These are phyloP conservation scores for Caenorhabditis inopinata DNA, from an alignment of 1,140 invertebrate species.

Conservation along the genomic window DNA sequence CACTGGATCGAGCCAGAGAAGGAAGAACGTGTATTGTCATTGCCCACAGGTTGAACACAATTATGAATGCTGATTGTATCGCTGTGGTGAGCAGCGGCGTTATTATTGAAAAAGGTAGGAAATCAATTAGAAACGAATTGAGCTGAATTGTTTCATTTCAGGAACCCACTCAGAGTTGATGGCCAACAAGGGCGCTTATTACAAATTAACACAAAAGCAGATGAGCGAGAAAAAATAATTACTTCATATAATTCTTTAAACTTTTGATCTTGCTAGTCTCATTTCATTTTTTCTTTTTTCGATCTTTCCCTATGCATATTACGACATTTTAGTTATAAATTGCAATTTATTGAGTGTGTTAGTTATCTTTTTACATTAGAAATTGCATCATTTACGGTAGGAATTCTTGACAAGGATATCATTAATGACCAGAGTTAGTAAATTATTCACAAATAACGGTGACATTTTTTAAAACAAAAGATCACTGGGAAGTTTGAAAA, in stretches of 20 bases:
- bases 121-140: neutral
- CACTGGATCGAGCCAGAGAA: conserved; percentile 52
- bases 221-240: conserved; percentile 36
- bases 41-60: conserved; percentile 68
- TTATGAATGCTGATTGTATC: conserved; percentile 61
- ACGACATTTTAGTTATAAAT: too few relatives aligned
- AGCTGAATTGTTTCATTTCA: neutral
- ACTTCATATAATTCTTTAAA: neutral
- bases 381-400: too few relatives aligned
- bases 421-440: too few relatives aligned
- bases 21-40: conserved; percentile 69
- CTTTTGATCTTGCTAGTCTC: too few relatives aligned
- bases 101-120: conserved; percentile 62
- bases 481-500: too few relatives aligned
- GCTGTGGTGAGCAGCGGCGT: conserved; percentile 66
- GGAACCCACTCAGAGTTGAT: conserved; percentile 68
- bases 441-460: too few relatives aligned
- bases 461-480: too few relatives aligned
- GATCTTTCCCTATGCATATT: too few relatives aligned
- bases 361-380: too few relatives aligned
- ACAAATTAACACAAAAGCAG: conserved; percentile 71
- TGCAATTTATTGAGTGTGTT: too few relatives aligned
- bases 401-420: too few relatives aligned
- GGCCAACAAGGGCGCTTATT: conserved; percentile 67
- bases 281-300: too few relatives aligned